Evolutionary conservation across 2,888 invertebrate species (phyloP).

Genomic region (Drosophila monieri): DNA sequence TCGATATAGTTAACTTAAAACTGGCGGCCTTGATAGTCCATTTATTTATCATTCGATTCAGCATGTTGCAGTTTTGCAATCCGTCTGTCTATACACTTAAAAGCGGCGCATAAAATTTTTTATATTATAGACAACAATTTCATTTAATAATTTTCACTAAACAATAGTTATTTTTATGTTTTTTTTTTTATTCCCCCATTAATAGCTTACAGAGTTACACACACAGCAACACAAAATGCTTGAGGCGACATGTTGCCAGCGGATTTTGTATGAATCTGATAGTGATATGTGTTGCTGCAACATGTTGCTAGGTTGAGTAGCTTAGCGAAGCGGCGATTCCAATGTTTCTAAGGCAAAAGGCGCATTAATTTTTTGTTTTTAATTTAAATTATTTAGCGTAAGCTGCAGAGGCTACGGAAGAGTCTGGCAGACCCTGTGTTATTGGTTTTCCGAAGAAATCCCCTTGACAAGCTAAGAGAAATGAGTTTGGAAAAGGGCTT

Average conservation of each 20-base stretch:
- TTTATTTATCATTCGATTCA: constrained; percentile 1
- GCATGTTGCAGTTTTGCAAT: constrained; percentile 5
- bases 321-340: constrained; percentile 45
- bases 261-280: constrained; percentile 8
- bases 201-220: constrained; percentile 43
- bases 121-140: constrained; percentile 73
- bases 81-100: constrained; percentile 50
- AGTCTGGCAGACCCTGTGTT: constrained; percentile 1
- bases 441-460: constrained; percentile 25
- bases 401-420: constrained; percentile 43
- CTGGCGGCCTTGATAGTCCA: constrained; percentile 7
- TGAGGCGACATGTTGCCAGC: constrained; percentile 39
- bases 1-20: constrained; percentile 49
- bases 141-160: constrained; percentile 59
- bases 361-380: constrained; percentile 52
- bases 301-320: constrained; percentile 63
- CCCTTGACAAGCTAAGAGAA: background rate
- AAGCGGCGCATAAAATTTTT: constrained; percentile 64
- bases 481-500: background rate
- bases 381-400: constrained; percentile 28
- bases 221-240: constrained; percentile 47
- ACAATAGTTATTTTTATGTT: constrained; percentile 42
- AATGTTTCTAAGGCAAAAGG: constrained; percentile 70
- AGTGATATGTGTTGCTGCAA: constrained; percentile 47
- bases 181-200: constrained; percentile 6